These are phyloP conservation scores for Drosophila buzzatii DNA, from an alignment of 2,888 invertebrate species.

Conservation along the genomic window DNA sequence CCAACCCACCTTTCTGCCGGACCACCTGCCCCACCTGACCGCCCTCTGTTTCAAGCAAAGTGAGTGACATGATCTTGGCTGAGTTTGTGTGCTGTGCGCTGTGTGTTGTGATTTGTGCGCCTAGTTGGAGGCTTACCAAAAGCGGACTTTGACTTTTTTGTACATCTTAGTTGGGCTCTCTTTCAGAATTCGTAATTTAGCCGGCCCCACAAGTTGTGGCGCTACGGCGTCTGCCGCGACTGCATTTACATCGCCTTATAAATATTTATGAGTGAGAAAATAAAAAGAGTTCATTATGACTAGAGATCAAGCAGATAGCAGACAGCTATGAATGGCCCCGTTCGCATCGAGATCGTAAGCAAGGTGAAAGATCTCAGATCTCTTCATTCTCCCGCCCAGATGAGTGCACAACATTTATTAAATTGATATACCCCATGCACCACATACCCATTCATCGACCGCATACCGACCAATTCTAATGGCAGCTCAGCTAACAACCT, in stretches of 20 bases:
- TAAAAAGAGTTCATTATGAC: slow-evolving; percentile 64
- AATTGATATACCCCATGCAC: not conserved
- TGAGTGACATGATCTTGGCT: slow-evolving; percentile 32
- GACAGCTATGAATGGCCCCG: slow-evolving; percentile 36
- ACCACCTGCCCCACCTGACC: not conserved
- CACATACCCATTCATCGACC: not conserved
- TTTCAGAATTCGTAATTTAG: slow-evolving; percentile 67
- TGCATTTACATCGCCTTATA: slow-evolving; percentile 71
- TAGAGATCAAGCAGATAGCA: slow-evolving; percentile 1
- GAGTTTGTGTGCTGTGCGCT: slow-evolving; percentile 4
- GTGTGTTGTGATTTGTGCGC: slow-evolving; percentile 62
- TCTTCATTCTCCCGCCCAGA: not conserved
- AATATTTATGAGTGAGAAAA: slow-evolving; percentile 76
- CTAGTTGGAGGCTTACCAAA: slow-evolving; percentile 82
- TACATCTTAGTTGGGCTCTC: slow-evolving; percentile 50
- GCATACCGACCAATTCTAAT: slow-evolving; percentile 21
- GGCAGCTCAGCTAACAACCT: not conserved
- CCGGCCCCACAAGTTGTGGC: slow-evolving; percentile 78
- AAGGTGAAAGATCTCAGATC: slow-evolving; percentile 2
- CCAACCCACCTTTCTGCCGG: not conserved
- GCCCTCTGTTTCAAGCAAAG: slow-evolving; percentile 3
- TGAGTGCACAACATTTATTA: slow-evolving; percentile 2
- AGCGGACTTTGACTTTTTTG: slow-evolving; percentile 64
- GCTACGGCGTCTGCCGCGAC: slow-evolving; percentile 47
- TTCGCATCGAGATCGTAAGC: slow-evolving; percentile 13